Evolutionary conservation across 1,140 invertebrate genomes (phyloP), one percentile per base, ranked within the genome.

Genomic region (Sminthurinus signatus): DNA sequence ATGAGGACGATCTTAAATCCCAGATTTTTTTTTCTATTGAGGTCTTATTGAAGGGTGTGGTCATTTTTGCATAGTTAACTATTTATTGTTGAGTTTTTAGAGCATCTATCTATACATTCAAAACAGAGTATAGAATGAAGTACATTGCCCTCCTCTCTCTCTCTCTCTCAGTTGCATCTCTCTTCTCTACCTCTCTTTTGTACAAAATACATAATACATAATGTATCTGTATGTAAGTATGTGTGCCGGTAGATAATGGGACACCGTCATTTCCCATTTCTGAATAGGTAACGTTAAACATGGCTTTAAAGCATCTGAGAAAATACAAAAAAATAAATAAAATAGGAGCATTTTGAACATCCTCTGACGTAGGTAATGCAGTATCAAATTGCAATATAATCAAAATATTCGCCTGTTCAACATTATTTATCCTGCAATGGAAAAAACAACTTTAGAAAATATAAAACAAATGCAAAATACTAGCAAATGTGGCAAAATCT

Each of bases 11-110:
- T 61, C 23, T 25, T 42, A 25, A 52, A 61, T 46, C 59, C 59
- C 50, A 61, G 59, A 61, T 61, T 60, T 61, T 61, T n/a, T n/a
- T n/a, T n/a, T n/a, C n/a, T 60, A 61, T 61, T 61, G 59, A 54
- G 59, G 46, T 52, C 50, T 51, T 39, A 52, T 61, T 61, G 59
- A 61, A 48, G 59, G 59, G 59, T 61, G 59, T 61, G 59, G 59
- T 61, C 36, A 48, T 61, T 61, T n/a, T 61, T 61, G 48, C 59
- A 61, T 61, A 61, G 59, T 52, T 61, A 48, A 27, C 59, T 61
- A 61, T 61, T 61, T 61, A 61, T 61, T 61, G 46, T 61, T 61
- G 36, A 52, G 44, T n/a, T n/a, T n/a, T n/a, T n/a, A n/a, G n/a
- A n/a, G n/a, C n/a, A n/a, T n/a, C n/a, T n/a, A 46, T 8, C 5